Percentiles rank a stretch among this genome's conserved stretches.
Evolutionary conservation across 2,113 vertebrate genomes (phyloP).

Genomic region (Erythrocercus mccallii): DNA sequence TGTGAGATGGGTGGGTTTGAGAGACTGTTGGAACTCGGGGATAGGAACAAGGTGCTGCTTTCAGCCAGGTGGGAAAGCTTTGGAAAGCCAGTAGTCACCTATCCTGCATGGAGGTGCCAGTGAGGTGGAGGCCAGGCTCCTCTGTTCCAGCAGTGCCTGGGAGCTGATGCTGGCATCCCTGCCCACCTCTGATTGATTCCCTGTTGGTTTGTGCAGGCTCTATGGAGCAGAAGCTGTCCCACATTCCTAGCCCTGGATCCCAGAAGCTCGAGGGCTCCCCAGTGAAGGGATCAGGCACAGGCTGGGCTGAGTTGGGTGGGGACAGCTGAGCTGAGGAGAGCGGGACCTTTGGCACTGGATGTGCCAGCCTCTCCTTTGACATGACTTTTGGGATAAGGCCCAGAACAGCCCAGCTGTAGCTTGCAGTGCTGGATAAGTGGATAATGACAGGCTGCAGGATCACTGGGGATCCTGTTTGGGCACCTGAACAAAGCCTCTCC

Average conservation of each 20-base stretch:
- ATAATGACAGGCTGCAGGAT: neutral
- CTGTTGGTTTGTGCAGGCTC: rapidly evolving
- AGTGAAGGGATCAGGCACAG: neutral
- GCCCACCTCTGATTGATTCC: rapidly evolving
- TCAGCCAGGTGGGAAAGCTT: neutral
- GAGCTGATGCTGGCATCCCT: rapidly evolving
- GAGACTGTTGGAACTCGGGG: neutral
- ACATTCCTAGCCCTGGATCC: rapidly evolving
- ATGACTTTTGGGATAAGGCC: neutral
- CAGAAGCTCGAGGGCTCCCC: neutral
- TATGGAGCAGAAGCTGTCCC: neutral
- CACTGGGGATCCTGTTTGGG: neutral
- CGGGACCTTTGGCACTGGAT: neutral
- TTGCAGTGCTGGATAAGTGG: neutral
- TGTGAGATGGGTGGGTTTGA: neutral
- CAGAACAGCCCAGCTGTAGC: neutral
- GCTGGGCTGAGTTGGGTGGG: neutral
- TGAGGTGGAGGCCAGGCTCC: rapidly evolving
- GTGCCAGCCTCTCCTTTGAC: neutral
- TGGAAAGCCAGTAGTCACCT: neutral
- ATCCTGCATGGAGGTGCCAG: neutral
- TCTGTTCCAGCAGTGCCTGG: neutral
- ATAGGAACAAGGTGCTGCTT: neutral
- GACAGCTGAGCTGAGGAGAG: neutral
- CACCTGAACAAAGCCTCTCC: neutral